Evolutionary conservation across 2,888 invertebrate genomes (phyloP).

Genomic region (Serrognathus titanus): DNA sequence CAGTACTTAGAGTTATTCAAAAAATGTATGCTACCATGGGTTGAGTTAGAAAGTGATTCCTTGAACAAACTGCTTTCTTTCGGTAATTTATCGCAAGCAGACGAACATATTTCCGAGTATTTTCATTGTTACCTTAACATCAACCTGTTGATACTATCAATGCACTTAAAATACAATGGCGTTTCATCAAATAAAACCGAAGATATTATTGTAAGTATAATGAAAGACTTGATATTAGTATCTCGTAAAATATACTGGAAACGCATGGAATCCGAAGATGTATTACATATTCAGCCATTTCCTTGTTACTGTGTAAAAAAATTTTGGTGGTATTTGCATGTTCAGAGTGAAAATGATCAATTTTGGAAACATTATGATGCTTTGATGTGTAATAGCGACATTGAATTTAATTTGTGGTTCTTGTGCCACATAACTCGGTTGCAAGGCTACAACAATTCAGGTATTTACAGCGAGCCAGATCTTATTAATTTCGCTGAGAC

Average conservation of each 20-base stretch:
- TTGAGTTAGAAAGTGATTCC: conserved; percentile 15
- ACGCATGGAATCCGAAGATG: conserved; percentile 7
- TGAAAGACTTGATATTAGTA: conserved; percentile 34
- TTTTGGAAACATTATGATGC: conserved; percentile 42
- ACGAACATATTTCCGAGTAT: conserved; percentile 22
- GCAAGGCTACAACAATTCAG: conserved; percentile 20
- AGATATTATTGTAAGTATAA: conserved; percentile 23
- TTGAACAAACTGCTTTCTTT: conserved; percentile 18
- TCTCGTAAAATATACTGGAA: conserved; percentile 29
- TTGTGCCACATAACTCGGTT: conserved; percentile 31
- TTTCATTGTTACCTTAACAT: conserved; percentile 27
- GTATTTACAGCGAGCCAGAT: conserved; percentile 21
- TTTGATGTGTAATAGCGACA: conserved; percentile 30
- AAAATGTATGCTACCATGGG: conserved; percentile 19
- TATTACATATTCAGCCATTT: conserved; percentile 22
- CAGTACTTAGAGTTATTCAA: conserved; percentile 15
- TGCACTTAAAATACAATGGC: not conserved
- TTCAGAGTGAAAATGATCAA: conserved; percentile 21
- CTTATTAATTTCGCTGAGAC: conserved; percentile 28
- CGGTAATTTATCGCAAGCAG: conserved; percentile 9
- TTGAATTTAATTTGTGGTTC: conserved; percentile 35
- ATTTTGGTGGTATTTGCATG: conserved; percentile 35
- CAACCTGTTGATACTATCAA: conserved; percentile 18
- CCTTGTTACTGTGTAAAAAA: conserved; percentile 36
- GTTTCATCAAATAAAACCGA: conserved; percentile 11